phyloP scores from a whole-genome alignment of 2,797 vertebrate species.

The Myiothlypis chrysogaster region DNA sequence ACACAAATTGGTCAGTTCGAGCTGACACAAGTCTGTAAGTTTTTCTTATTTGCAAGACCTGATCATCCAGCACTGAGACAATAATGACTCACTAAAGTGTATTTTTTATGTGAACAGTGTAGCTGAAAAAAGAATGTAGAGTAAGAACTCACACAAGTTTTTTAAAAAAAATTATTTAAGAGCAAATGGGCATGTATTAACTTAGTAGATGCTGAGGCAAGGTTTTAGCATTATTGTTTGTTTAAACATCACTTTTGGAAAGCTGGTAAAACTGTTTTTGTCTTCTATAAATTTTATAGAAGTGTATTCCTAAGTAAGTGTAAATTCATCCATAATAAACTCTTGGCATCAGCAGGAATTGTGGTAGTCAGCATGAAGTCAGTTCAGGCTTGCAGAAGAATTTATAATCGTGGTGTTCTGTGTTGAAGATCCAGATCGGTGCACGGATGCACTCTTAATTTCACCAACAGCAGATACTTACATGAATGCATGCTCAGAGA shows the following conservation, averaged over 20 bases:
- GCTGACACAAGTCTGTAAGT: neutral
- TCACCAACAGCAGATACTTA: neutral
- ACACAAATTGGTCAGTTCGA: neutral
- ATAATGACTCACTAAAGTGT: neutral
- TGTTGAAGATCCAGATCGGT: neutral
- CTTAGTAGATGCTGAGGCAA: neutral
- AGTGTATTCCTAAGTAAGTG: neutral
- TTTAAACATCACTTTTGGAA: neutral
- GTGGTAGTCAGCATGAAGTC: neutral
- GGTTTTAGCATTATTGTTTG: neutral
- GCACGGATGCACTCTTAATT: neutral
- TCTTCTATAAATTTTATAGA: neutral
- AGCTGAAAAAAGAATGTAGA: neutral
- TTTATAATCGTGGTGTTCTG: fast-evolving
- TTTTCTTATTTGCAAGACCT: neutral
- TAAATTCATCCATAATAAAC: neutral
- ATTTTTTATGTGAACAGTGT: neutral
- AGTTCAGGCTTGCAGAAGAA: neutral
- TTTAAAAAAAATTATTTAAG: fast-evolving
- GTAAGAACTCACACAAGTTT: neutral
- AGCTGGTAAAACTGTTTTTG: neutral
- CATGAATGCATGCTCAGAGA: neutral
- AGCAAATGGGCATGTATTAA: neutral
- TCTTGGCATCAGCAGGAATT: neutral
- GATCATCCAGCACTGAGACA: neutral